A percentile compares a stretch with the other conserved stretches of the same genome.
phyloP scores from a whole-genome alignment of 2,797 vertebrate species.

The Sternarchorhynchus goeldii region DNA sequence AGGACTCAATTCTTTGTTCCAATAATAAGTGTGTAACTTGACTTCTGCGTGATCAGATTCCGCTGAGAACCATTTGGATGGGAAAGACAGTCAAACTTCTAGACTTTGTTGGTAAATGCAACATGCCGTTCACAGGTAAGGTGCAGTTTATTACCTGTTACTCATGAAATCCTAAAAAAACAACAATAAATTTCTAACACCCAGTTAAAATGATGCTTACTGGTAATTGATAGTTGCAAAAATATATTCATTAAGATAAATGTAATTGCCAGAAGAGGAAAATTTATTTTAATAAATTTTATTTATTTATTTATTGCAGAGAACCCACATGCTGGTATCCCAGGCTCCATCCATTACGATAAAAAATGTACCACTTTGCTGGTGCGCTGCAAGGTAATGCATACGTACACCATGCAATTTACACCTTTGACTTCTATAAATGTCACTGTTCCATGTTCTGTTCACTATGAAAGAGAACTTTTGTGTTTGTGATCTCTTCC shows the following conservation, averaged over 20 bases:
- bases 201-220: no score
- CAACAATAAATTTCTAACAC: no score
- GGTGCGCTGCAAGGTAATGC: conserved; percentile 87
- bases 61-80: conserved; percentile 87
- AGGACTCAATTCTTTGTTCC: neutral
- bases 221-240: no score
- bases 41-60: conserved; percentile 71
- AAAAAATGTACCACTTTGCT: conserved; percentile 77
- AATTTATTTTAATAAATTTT: neutral
- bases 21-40: neutral
- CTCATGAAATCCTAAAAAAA: no score
- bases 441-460: neutral
- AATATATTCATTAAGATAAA: neutral
- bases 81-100: conserved; percentile 81
- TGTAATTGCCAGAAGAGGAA: neutral
- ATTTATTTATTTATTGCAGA: conserved; percentile 6
- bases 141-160: neutral
- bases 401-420: neutral
- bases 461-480: neutral
- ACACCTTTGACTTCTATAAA: no score
- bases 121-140: conserved; percentile 78
- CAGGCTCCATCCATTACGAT: conserved; percentile 82
- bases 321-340: conserved; percentile 64
- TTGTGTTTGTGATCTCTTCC: neutral
- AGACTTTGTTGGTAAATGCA: conserved; percentile 82